Conservation (phyloP, 1,140 invertebrate species). For the Ips nitidus region DNA sequence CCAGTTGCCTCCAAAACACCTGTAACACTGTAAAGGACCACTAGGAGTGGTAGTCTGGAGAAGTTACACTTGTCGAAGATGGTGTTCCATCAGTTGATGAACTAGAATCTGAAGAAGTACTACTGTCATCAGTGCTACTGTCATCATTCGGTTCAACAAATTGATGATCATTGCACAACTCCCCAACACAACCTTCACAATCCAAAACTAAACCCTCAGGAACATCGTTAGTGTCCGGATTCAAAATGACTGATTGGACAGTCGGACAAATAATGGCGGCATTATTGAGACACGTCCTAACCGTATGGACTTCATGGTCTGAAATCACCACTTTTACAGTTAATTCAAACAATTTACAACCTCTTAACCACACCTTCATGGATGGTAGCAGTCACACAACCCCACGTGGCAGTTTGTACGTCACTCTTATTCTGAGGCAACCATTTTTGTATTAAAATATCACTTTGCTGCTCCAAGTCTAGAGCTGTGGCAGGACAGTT, state of each 20-base stretch:
- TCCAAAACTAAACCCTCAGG: neutral
- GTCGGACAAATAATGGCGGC: neutral
- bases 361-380: conserved; percentile 13
- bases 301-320: conserved; percentile 13
- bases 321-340: neutral
- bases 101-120: neutral
- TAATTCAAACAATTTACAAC: neutral
- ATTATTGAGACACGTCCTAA: neutral
- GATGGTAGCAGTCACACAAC: conserved; percentile 15
- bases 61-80: neutral
- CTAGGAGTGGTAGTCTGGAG: neutral
- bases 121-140: no score
- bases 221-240: conserved; percentile 3
- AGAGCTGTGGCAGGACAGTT: neutral
- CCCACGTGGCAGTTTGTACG: conserved; percentile 1
- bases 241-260: conserved; percentile 4
- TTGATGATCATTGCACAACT: conserved; percentile 1
- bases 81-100: neutral
- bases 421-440: neutral
- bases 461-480: neutral
- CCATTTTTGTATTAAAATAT: neutral
- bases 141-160: neutral
- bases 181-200: conserved; percentile 10
- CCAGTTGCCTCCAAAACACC: no score
- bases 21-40: no score